Base-by-base conservation (phyloP, 2,113 vertebrate genomes). In the Origma solitaria region DNA sequence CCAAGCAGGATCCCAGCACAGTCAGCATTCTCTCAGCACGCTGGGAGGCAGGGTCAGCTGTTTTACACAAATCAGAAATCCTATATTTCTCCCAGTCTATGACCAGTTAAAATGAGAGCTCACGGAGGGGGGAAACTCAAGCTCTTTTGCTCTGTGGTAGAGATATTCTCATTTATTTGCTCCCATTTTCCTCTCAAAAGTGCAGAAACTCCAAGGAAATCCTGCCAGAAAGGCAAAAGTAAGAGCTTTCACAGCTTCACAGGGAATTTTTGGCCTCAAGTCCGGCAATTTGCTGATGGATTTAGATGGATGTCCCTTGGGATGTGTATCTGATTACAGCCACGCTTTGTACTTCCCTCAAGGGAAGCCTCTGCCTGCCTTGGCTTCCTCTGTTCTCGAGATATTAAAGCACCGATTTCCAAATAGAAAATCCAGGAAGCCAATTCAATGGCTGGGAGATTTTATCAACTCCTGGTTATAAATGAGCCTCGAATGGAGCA, bases 351-450 rank as follows among this genome's bases (percentile, higher is more conserved):
- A 84, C 73, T 90, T 87, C 50, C 82, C 94, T 57, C 89, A 28
- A 50, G 79, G 92, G 90, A 95, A 38, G 27, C 33, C 90, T 82
- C 49, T 38, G 58, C 75, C 47, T 96, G 50, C 82, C 58, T 82
- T 64, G 53, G 76, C 83, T 95, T 94, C 91, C 68, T 90, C 88
- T 72, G 72, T 42, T 92, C 94, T 25, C 42, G 4, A 94, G 89
- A 84, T 85, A 94, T 65, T 77, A 94, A 87, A 92, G 85, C 54
- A 82, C 28, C 47, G n/a, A 73, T 83, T 95, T 90, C 87, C 42
- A 82, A 92, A 69, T 13, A 82, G 70, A 88, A 96, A 82, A 95
- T 95, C 50, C 87, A 91, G 94, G 96, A 96, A 95, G 93, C 40
- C 94, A 90, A 93, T 68, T 89, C 84, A 95, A 94, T 72, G 81